Conservation (phyloP, 2,113 vertebrate species). For the Campylomormyrus numenius region DNA sequence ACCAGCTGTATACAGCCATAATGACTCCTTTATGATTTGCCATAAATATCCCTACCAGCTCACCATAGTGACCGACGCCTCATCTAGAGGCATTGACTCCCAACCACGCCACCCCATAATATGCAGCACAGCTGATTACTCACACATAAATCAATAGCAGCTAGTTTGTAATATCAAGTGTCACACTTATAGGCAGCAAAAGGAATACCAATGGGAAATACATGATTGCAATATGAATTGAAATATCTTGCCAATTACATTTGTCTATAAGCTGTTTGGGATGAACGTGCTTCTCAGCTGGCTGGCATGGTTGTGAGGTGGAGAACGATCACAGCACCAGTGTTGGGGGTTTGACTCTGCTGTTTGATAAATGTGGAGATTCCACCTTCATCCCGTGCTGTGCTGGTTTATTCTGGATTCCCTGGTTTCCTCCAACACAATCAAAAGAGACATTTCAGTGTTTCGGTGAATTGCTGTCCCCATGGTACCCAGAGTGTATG, state of each 20-base stretch:
- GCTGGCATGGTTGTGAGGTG: background rate
- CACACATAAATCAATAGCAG: background rate
- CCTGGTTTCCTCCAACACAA: background rate
- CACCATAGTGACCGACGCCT: background rate
- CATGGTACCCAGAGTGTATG: background rate
- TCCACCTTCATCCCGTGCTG: background rate
- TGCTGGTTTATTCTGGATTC: background rate
- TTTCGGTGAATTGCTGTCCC: background rate
- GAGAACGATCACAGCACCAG: background rate
- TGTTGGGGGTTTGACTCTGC: background rate
- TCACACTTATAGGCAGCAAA: background rate
- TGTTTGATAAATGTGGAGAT: background rate
- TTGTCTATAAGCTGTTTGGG: background rate
- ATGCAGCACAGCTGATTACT: background rate
- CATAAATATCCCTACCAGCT: background rate
- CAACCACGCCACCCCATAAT: background rate
- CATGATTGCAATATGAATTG: background rate
- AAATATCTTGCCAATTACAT: background rate
- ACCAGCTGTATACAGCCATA: background rate
- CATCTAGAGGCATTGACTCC: background rate
- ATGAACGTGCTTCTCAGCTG: background rate
- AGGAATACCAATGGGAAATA: background rate
- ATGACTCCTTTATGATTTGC: background rate
- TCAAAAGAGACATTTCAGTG: background rate
- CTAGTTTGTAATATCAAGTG: background rate